Evolutionary conservation across 1,140 invertebrate genomes (phyloP).

Genomic region (Drosophila sechellia): DNA sequence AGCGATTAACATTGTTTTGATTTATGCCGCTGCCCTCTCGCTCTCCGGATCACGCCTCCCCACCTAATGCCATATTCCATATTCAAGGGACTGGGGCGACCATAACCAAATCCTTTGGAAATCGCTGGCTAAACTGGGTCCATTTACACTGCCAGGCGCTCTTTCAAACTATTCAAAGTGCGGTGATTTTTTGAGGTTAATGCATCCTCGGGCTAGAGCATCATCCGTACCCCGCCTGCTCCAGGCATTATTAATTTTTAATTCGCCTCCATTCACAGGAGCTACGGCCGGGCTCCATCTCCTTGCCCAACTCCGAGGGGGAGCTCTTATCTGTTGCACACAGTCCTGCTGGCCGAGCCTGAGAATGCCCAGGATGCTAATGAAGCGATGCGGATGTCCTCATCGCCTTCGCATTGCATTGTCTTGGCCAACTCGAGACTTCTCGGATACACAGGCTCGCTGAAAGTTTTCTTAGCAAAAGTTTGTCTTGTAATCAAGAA

Average conservation of each 20-base stretch:
- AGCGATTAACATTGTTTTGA: conserved; percentile 58
- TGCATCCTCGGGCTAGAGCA: conserved; percentile 72
- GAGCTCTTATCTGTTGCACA: conserved; percentile 76
- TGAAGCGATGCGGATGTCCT: conserved; percentile 53
- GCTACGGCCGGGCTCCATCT: neutral
- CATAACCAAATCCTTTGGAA: neutral
- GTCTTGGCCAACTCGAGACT: conserved; percentile 38
- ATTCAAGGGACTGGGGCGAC: neutral
- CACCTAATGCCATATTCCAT: neutral
- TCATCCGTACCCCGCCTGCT: conserved; percentile 45
- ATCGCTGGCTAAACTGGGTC: neutral
- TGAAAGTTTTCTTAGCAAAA: conserved; percentile 35
- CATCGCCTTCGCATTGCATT: conserved; percentile 39
- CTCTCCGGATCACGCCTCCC: neutral
- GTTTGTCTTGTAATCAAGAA: conserved; percentile 27
- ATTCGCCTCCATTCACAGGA: conserved; percentile 64
- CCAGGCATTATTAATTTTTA: conserved; percentile 78
- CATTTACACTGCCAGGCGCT: conserved; percentile 34
- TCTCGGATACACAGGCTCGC: conserved; percentile 10
- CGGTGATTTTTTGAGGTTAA: conserved; percentile 70
- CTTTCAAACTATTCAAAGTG: conserved; percentile 72
- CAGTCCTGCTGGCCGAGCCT: conserved; percentile 47
- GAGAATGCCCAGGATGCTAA: conserved; percentile 42
- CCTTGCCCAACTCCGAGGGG: conserved; percentile 7
- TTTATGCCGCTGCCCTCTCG: conserved; percentile 43